These are phyloP conservation scores for Prionailurus bengalensis DNA, from an alignment of 2,113 vertebrate genomes.

Conservation along the genomic window DNA sequence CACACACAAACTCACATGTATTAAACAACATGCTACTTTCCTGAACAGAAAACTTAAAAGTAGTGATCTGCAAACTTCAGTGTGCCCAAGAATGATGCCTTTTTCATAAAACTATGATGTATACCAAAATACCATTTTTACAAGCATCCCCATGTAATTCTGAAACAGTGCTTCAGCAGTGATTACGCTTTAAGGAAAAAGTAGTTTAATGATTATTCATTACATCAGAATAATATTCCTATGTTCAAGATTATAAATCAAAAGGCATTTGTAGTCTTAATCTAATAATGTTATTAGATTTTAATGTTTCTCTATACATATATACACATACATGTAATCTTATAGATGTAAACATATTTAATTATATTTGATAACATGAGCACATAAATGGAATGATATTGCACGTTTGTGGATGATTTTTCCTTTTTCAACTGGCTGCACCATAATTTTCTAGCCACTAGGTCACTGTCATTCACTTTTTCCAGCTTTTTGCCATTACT, in stretches of 20 bases:
- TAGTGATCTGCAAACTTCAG: not conserved
- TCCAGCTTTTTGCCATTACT: not conserved
- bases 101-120: not conserved
- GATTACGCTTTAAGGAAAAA: not conserved
- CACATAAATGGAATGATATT: not conserved
- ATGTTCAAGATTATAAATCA: not conserved
- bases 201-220: not conserved
- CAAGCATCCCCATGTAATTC: not conserved
- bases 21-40: not conserved
- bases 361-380: not conserved
- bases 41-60: not conserved
- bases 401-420: not conserved
- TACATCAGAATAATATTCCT: not conserved
- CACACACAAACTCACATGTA: not conserved
- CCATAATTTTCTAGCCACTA: not conserved
- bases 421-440: not conserved
- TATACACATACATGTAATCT: not conserved
- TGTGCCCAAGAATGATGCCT: not conserved
- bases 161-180: not conserved
- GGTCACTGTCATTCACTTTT: not conserved
- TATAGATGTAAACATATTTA: not conserved
- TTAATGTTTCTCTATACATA: conserved; percentile 12
- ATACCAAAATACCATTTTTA: not conserved
- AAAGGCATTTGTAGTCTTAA: not conserved
- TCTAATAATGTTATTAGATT: not conserved